Base-by-base conservation (phyloP, 2,888 invertebrate species). In the Aphidius colemani region DNA sequence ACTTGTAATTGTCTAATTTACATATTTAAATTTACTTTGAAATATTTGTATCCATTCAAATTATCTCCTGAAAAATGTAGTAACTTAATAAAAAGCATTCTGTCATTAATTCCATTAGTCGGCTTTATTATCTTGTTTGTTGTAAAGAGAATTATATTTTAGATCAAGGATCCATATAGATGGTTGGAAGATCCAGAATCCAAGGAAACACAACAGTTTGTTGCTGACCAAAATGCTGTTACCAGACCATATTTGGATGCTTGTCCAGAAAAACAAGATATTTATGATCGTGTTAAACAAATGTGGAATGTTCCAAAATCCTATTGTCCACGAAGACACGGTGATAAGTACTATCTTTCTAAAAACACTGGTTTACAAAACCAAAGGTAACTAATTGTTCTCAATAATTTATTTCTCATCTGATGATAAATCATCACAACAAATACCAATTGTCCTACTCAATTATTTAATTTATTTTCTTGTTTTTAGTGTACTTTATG, bases 271-370 rank as follows among this genome's bases (percentile, higher is more conserved):
- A 90, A 92, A 78, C 84, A 88, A 8, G 88, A 89, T 71, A 88
- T 98, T 65, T 89, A 91, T 74, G 85, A 88, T 58, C 88, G 94
- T 69, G 86, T 98, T 41, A 96, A 93, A 0, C 91, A 94, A 73
- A 85, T 97, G 41, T 97, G 96, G 96, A 93, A 99, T 83, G 98
- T 94, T 83, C 94, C 96, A n/a, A 97, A 96, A 84, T 95, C 92
- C 83, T 91, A 94, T 2, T 92, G 93, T 72, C 97, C 97, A 0
- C 88, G 87, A 75, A 88, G 88, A 72, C 88, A 92, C 74, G 98
- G 97, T 4, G 85, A 89, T 69, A 87, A 88, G 78, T 99, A 96
- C 83, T 98, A 94, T 83, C 96, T 94, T 83, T 93, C 89, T 75
- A 91, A 91, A 85, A 99, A 99, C 80, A 90, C 93, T 45, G 98